Evolutionary conservation across 2,113 vertebrate genomes (phyloP).

Genomic region (Ophiodon elongatus): DNA sequence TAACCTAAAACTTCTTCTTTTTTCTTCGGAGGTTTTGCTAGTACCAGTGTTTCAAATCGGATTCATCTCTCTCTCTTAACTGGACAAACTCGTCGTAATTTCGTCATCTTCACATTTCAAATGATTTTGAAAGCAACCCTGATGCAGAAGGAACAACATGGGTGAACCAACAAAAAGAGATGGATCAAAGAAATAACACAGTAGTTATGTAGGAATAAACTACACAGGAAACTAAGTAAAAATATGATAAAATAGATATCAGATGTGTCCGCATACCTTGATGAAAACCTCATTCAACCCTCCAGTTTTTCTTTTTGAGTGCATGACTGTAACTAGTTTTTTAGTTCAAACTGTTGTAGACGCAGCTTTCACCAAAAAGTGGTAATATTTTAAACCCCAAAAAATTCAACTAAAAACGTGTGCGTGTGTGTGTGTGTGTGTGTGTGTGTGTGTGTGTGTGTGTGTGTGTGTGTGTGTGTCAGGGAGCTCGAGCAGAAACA

Average conservation of each 20-base stretch:
- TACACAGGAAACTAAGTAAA: not conserved
- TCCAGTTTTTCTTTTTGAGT: not conserved
- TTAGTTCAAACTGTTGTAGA: not conserved
- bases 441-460: too few relatives aligned
- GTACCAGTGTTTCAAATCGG: not conserved
- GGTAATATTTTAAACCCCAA: not conserved
- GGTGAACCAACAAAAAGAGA: not conserved
- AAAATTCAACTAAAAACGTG: too few relatives aligned
- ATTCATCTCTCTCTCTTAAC: not conserved
- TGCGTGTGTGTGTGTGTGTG: too few relatives aligned
- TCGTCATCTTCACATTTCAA: not conserved
- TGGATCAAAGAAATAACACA: not conserved
- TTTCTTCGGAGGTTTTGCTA: not conserved
- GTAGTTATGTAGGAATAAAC: not conserved
- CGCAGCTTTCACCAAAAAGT: not conserved
- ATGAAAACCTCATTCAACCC: not conserved
- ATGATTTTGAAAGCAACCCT: not conserved
- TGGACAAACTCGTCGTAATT: not conserved
- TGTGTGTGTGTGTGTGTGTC: too few relatives aligned
- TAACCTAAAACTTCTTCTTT: not conserved
- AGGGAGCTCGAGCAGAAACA: too few relatives aligned
- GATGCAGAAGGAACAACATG: not conserved
- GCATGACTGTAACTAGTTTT: not conserved
- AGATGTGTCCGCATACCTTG: not conserved
- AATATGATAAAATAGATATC: too few relatives aligned